Base-by-base conservation (phyloP, 1,140 invertebrate genomes). In the Bicyclus anynana region DNA sequence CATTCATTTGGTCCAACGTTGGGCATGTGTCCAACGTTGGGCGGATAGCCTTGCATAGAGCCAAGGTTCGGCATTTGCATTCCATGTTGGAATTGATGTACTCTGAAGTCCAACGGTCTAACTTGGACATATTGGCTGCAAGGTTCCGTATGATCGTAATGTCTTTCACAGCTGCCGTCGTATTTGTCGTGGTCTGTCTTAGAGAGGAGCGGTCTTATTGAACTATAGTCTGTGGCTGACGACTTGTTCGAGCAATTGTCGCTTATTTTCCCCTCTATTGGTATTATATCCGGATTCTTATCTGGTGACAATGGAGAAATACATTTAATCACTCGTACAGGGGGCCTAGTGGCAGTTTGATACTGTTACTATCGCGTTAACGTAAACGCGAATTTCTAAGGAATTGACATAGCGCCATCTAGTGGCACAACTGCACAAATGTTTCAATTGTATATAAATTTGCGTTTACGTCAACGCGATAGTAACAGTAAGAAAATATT, bases 201-300 rank as follows among this genome's bases (percentile, higher is more conserved):
- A 0, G 81, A 79, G 27, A 86, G 74, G 0, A 86, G 53, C 0
- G 83, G 83, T 27, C 80, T 54, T 16, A 86, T 78, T 0, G 77
- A 81, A 21, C 81, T 83, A 56, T 84, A 83, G 53, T 86, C 83
- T 2, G 83, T 86, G 0, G 80, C 75, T 0, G 80, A 84, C 0
- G 80, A 84, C 65, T 83, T 86, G 57, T 83, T 84, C 0, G 83
- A 84, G 51, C 78, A 84, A 20, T 63, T 84, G 49, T 86, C 79
- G 46, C 78, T 83, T 62, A 83, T 72, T 78, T 87, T 85, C 0
- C 75, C 76, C 37, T 87, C 83, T 27, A 87, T 65, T 0, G 84
- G 84, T 57, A 87, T 87, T 59, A 87, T 87, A 38, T 87, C 84
- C 0, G 84, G 84, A 44, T 87, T 87, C 73, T 85, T 87, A 27